Percentiles rank a stretch among this genome's conserved stretches.
Conservation (phyloP, 2,113 vertebrate genomes). For the Prionailurus viverrinus region DNA sequence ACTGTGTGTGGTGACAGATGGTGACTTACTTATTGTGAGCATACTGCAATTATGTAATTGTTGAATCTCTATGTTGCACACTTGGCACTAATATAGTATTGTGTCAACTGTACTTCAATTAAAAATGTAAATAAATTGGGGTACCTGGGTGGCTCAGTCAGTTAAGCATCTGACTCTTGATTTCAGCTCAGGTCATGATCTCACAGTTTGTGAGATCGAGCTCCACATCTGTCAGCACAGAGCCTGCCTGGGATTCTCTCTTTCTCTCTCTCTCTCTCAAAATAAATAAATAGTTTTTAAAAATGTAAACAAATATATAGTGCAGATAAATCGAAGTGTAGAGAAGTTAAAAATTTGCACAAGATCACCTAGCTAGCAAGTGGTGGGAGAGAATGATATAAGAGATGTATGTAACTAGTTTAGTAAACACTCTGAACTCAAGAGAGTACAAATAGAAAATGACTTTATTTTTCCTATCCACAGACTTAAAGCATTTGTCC, state of each 20-base stretch:
- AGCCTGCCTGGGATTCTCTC: no score
- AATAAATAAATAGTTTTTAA: no score
- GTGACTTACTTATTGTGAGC: neutral
- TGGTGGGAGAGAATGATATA: neutral
- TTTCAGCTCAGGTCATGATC: no score
- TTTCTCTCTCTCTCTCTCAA: no score
- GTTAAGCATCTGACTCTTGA: no score
- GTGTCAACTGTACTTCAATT: neutral
- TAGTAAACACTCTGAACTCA: conserved; percentile 42
- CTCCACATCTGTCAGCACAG: no score
- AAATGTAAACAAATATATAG: no score
- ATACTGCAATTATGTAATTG: neutral
- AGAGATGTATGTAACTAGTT: neutral
- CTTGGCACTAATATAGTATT: neutral
- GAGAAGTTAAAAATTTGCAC: neutral
- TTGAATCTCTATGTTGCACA: neutral
- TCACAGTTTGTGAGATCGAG: no score
- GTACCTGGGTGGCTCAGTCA: no score
- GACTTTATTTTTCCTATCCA: conserved; percentile 20
- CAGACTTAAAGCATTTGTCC: neutral
- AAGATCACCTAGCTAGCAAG: neutral
- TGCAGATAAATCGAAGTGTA: neutral
- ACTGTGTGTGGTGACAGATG: neutral
- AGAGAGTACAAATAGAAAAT: conserved; percentile 20
- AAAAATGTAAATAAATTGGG: neutral